A percentile compares a stretch with the other conserved stretches of the same genome.
Evolutionary conservation across 2,888 invertebrate genomes (phyloP).

Genomic region (Nebria brevicollis): DNA sequence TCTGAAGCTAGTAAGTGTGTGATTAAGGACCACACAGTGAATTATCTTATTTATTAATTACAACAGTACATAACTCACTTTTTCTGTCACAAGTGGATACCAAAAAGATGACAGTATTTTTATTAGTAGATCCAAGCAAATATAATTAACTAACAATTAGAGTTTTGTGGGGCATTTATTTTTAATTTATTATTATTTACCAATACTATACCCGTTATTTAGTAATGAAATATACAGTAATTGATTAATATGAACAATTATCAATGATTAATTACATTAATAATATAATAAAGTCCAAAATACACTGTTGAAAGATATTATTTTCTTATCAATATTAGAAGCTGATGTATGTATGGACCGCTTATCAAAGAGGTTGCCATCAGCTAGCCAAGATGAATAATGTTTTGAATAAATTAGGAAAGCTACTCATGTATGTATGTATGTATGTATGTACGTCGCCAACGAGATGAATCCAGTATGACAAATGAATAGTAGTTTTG

Average conservation of each 20-base stretch:
- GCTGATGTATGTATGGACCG: too few relatives aligned
- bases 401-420: neutral
- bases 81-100: neutral
- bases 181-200: neutral
- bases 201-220: neutral
- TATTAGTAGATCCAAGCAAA: neutral
- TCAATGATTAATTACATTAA: neutral
- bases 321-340: neutral
- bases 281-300: too few relatives aligned
- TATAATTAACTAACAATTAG: neutral
- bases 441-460: neutral
- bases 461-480: neutral
- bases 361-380: too few relatives aligned
- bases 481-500: neutral
- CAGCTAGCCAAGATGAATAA: too few relatives aligned
- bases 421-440: neutral
- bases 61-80: constrained; percentile 2
- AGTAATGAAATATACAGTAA: neutral
- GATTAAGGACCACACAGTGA: neutral
- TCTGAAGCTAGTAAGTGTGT: neutral
- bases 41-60: constrained; percentile 3
- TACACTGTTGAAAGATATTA: neutral
- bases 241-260: neutral
- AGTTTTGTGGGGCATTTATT: neutral
- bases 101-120: neutral